Evolutionary conservation across 1,140 invertebrate species (phyloP).

Genomic region (Penaeus chinensis): DNA sequence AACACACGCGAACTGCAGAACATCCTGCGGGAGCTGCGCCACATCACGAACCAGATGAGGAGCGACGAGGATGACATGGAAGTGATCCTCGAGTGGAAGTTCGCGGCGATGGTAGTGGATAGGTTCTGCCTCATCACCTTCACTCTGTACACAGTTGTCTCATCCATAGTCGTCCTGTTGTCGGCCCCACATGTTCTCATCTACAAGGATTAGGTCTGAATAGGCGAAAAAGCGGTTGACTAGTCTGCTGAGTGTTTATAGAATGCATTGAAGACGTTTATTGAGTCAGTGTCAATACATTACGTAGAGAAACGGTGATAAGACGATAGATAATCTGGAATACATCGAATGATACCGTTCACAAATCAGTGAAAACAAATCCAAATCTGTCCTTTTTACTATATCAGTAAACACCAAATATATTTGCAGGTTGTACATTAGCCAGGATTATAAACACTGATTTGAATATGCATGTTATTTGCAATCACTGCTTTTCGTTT

Average conservation of each 20-base stretch:
- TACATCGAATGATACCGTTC: no score
- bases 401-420: no score
- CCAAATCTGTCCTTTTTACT: no score
- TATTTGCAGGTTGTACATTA: no score
- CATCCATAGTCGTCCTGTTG: slow-evolving; percentile 91
- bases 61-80: slow-evolving; percentile 92
- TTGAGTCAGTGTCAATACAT: no score
- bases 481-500: not conserved
- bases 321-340: no score
- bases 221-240: not conserved
- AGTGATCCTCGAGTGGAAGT: slow-evolving; percentile 97
- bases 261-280: no score
- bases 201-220: slow-evolving; percentile 48
- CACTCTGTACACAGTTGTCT: slow-evolving; percentile 94
- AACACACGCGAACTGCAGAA: slow-evolving; percentile 64
- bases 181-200: slow-evolving; percentile 96
- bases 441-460: no score
- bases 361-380: no score
- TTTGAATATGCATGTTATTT: not conserved
- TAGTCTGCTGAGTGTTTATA: not conserved
- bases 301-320: no score
- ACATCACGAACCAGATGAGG: slow-evolving; percentile 91
- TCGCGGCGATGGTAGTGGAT: slow-evolving; percentile 98
- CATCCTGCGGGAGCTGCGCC: slow-evolving; percentile 76
- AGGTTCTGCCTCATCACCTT: slow-evolving; percentile 97